Evolutionary conservation across 2,797 vertebrate genomes (phyloP).

Genomic region (Philypnodon macrostomus): DNA sequence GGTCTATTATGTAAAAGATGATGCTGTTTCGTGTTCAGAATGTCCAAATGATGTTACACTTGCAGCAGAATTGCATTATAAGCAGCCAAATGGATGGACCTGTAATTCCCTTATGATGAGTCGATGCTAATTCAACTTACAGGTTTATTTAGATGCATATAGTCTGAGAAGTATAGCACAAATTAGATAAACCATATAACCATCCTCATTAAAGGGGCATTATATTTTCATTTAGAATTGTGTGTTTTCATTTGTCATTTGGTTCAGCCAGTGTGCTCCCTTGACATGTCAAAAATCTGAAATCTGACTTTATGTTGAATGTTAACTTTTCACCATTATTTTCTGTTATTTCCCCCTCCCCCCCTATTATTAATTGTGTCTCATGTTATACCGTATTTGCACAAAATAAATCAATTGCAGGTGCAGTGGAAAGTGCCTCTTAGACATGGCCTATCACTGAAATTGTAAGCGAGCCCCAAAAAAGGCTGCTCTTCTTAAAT

Average conservation of each 20-base stretch:
- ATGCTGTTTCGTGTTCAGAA: slow-evolving; percentile 59
- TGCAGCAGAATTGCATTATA: slow-evolving; percentile 64
- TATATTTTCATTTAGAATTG: slow-evolving; percentile 1
- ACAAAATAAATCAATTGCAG: slow-evolving; percentile 21
- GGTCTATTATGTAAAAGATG: slow-evolving; percentile 69
- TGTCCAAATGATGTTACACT: slow-evolving; percentile 64
- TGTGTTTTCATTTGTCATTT: slow-evolving; percentile 11
- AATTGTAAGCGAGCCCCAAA: slow-evolving; percentile 38
- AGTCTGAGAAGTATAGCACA: slow-evolving; percentile 26
- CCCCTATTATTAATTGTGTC: too few species aligned
- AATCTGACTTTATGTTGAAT: too few species aligned
- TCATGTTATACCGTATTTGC: neutral
- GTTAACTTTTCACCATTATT: too few species aligned
- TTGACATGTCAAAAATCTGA: too few species aligned
- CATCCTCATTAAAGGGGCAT: slow-evolving; percentile 42
- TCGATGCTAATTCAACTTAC: slow-evolving; percentile 68
- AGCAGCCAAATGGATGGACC: slow-evolving; percentile 65
- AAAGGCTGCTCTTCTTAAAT: slow-evolving; percentile 56
- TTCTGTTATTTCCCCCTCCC: too few species aligned
- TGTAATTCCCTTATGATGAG: slow-evolving; percentile 64
- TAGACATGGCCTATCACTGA: slow-evolving; percentile 15
- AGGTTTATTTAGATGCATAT: slow-evolving; percentile 49
- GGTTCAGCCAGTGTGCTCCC: too few species aligned
- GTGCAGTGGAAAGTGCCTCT: slow-evolving; percentile 23
- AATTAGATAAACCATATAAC: slow-evolving; percentile 50